Conservation (phyloP, 1,140 invertebrate species). For the Battus philenor region DNA sequence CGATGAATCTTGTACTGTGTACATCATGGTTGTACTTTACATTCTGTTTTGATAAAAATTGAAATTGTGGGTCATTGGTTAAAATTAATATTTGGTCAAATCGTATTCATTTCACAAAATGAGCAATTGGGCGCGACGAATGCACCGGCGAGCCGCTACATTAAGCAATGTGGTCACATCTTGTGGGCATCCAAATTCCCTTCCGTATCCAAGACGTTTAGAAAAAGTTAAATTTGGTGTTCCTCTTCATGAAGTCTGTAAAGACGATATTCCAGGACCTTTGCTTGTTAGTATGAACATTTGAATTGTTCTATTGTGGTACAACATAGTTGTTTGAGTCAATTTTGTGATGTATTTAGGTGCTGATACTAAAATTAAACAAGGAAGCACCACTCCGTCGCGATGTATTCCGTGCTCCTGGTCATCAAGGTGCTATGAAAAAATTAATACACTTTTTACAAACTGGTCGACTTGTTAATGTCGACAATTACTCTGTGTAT, state of each 20-base stretch:
- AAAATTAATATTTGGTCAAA: not conserved
- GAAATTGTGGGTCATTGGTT: not conserved
- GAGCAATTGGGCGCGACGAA: constrained; percentile 93
- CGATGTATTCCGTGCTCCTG: constrained; percentile 95
- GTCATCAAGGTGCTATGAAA: constrained; percentile 96
- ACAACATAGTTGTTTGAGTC: constrained; percentile 10
- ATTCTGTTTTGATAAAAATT: not conserved
- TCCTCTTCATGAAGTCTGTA: constrained; percentile 92
- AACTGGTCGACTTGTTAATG: constrained; percentile 96
- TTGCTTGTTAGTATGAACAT: constrained; percentile 82
- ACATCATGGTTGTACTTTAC: constrained; percentile 1
- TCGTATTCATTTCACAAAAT: constrained; percentile 69
- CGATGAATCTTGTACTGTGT: not conserved
- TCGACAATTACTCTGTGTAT: constrained; percentile 98
- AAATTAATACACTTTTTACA: constrained; percentile 96
- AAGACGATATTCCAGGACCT: constrained; percentile 94
- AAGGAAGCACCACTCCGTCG: constrained; percentile 95
- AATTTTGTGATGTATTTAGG: constrained; percentile 71
- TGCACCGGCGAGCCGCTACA: constrained; percentile 91
- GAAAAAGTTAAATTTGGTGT: constrained; percentile 97
- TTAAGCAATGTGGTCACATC: constrained; percentile 93
- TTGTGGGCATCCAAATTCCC: constrained; percentile 84
- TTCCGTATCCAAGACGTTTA: constrained; percentile 87
- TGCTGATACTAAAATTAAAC: constrained; percentile 94
- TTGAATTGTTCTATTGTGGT: constrained; percentile 10